A percentile compares a stretch with the other conserved stretches of the same genome.
Evolutionary conservation across 2,797 vertebrate species (phyloP).

Genomic region (Siniperca obscura): DNA sequence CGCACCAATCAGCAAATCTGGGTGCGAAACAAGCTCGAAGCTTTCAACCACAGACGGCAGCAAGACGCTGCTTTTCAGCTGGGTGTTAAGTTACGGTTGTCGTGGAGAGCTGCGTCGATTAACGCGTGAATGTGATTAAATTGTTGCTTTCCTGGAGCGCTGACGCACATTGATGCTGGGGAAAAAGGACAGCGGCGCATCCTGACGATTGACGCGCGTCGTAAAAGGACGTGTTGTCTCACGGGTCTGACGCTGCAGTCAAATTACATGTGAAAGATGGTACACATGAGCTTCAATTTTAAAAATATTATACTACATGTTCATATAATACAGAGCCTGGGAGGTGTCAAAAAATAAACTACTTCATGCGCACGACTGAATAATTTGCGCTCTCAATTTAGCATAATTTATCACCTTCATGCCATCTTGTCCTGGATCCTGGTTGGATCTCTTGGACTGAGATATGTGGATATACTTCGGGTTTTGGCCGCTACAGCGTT

Average conservation of each 20-base stretch:
- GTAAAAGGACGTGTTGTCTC: no score
- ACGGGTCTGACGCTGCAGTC: background rate
- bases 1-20: no score
- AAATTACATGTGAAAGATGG: background rate
- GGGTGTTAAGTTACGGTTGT: no score
- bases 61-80: background rate
- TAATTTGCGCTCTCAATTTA: background rate
- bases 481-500: no score
- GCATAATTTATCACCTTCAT: background rate
- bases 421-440: no score
- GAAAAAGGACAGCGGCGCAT: background rate
- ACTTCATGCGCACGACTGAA: background rate
- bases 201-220: background rate
- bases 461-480: no score
- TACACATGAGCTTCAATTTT: background rate
- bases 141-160: no score
- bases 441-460: no score
- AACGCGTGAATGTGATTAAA: no score
- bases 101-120: no score
- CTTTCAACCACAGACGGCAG: background rate
- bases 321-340: background rate
- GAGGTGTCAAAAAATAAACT: background rate
- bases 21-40: no score
- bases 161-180: background rate
- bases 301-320: background rate